phyloP scores from a whole-genome alignment of 2,888 invertebrate genomes.

The Uloborus plumipes region DNA sequence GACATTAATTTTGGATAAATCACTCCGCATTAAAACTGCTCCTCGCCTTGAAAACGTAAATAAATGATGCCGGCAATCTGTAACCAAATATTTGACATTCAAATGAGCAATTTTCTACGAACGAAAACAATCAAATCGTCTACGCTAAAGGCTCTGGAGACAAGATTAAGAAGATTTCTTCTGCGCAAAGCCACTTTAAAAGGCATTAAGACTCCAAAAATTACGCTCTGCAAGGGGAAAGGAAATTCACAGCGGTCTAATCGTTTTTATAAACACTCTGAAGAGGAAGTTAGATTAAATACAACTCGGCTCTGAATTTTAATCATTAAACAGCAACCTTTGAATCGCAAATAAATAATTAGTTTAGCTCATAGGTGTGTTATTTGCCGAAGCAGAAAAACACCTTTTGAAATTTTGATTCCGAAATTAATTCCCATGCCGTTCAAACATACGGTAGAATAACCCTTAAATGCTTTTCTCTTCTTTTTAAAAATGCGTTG shows the following conservation, averaged over 20 bases:
- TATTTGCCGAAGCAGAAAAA: slow-evolving; percentile 57
- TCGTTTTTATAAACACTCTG: slow-evolving; percentile 46
- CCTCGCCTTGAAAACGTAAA: slow-evolving; percentile 36
- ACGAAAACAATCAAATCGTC: slow-evolving; percentile 34
- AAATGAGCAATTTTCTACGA: slow-evolving; percentile 62
- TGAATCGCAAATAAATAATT: slow-evolving; percentile 62
- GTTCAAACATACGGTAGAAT: slow-evolving; percentile 48
- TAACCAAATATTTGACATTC: slow-evolving; percentile 60
- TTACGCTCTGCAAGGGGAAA: slow-evolving; percentile 2
- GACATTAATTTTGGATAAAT: slow-evolving; percentile 50
- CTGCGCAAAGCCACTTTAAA: slow-evolving; percentile 52
- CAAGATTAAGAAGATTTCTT: slow-evolving; percentile 50
- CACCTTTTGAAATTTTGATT: slow-evolving; percentile 63
- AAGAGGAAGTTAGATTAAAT: slow-evolving; percentile 50
- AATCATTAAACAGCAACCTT: slow-evolving; percentile 59
- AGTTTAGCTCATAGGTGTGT: slow-evolving; percentile 61
- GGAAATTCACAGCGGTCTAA: slow-evolving; percentile 24
- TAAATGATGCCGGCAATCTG: slow-evolving; percentile 54
- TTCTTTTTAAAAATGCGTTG: slow-evolving; percentile 22
- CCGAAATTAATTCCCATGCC: slow-evolving; percentile 60
- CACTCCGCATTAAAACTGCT: slow-evolving; percentile 12
- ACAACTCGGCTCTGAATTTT: slow-evolving; percentile 54
- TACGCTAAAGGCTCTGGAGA: slow-evolving; percentile 35
- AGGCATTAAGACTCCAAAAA: slow-evolving; percentile 56
- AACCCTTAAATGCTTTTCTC: slow-evolving; percentile 44